These are phyloP conservation scores for Serripes groenlandicus DNA, from an alignment of 2,888 invertebrate genomes.

Conservation along the genomic window DNA sequence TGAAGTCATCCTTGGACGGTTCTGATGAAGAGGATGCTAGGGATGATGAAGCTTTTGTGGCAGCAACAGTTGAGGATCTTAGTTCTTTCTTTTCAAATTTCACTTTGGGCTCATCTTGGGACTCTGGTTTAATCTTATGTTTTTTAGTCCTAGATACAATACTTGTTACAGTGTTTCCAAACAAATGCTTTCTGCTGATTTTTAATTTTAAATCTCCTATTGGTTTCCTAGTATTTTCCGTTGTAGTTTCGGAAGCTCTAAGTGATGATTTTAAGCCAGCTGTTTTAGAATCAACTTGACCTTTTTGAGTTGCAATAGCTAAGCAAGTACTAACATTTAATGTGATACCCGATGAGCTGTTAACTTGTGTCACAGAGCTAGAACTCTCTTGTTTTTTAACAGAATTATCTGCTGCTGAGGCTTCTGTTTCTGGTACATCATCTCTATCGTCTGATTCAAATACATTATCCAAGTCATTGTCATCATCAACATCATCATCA, in stretches of 20 bases:
- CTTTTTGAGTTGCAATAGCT: slow-evolving; percentile 63
- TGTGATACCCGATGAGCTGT: background rate
- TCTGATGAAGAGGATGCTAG: slow-evolving; percentile 40
- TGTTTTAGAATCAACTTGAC: slow-evolving; percentile 30
- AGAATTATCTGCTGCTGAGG: background rate
- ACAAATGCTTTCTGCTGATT: slow-evolving; percentile 52
- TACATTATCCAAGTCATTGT: slow-evolving; percentile 30
- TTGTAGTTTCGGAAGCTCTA: slow-evolving; percentile 5
- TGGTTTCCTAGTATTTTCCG: background rate
- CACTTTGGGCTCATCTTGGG: slow-evolving; percentile 6
- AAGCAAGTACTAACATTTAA: slow-evolving; percentile 47
- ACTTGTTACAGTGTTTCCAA: slow-evolving; percentile 36
- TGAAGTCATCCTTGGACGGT: background rate
- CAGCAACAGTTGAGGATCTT: slow-evolving; percentile 58
- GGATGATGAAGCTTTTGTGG: slow-evolving; percentile 59
- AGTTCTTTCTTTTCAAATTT: slow-evolving; percentile 60
- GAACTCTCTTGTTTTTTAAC: background rate
- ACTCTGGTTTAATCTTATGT: slow-evolving; percentile 10
- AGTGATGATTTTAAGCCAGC: slow-evolving; percentile 26
- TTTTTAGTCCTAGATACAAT: slow-evolving; percentile 36
- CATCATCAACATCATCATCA: slow-evolving; percentile 21
- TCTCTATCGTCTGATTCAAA: slow-evolving; percentile 7
- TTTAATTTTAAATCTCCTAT: slow-evolving; percentile 50
- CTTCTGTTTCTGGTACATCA: background rate
- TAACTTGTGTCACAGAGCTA: background rate